Base-by-base conservation (phyloP, 1,140 invertebrate genomes). In the Eulimnadia texana region DNA sequence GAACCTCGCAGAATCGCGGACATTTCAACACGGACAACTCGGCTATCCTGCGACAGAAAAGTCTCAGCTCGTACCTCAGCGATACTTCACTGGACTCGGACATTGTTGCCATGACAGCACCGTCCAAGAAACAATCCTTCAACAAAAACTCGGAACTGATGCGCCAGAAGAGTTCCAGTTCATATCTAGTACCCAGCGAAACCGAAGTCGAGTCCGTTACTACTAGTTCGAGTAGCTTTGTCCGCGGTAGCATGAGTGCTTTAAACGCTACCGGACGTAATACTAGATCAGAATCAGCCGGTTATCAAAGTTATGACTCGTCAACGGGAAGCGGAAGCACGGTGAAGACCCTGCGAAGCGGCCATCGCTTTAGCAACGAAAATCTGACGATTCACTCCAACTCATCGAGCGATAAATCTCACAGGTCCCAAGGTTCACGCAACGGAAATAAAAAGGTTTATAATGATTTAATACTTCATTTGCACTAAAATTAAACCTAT, bases 401-500 rank as follows among this genome's bases (percentile, higher is more conserved):
- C 13, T 54, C 60, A 19, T 61, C 60, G 3, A 61, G 60, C 50
- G 60, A 61, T 42, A 61, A 29, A 22, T 52, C 60, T 3, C 53
- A 33, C 51, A 61, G 42, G 60, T 61, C 60, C 24, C 51, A 54
- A 22, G 50, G 50, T 20, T 57, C 55, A 20, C 3, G n/a, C 22
- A 23, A 33, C 29, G 55, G 55, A 27, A 57, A 57, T 57, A 57
- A 29, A 33, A 28, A 20, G 25, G 29, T 56, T 16, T 27, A 27
- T 42, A 42, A 9, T 42, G 16, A 16, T 42, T 9, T 16, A 42
- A 42, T 42, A 42, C 6, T 42, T 42, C 16, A 42, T 9, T 42
- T 6, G 33, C 16, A 42, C 16, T 42, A 42, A 42, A 9, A 6
- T 42, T 9, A 42, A 42, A 16, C 16, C 6, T 42, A 16, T 42